Evolutionary conservation across 2,797 vertebrate genomes (phyloP), one percentile per base, ranked within the genome.

Genomic region (Sparidentex hasta): DNA sequence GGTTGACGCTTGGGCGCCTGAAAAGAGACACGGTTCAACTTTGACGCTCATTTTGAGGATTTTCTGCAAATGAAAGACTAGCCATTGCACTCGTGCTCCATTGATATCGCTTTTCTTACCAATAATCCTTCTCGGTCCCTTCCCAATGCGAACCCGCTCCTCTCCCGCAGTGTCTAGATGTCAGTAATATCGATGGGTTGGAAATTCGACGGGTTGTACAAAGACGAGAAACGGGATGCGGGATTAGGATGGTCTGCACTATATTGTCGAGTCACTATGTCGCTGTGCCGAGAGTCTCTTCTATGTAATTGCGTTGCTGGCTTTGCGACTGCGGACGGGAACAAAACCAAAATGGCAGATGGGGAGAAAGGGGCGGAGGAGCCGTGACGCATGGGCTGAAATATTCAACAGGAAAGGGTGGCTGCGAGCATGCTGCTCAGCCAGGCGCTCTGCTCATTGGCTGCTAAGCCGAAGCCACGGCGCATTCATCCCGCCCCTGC

Each of bases 261-360:
- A 92, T 94, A 94, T 67, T 96, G 95, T 95, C 95, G 95, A 96
- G 96, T 96, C 95, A 96, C 95, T 94, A 88, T 86, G 93, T 89
- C 92, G 90, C 83, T 87, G 81, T 71, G 71, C 84, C 59, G 80
- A 78, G 75, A 84, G 81, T 90, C 87, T 92, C 90, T 87, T 76
- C 88, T 80, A 70, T 88, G 93, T 88, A 88, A 86, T 90, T 92
- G 93, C 92, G 92, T 79, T 93, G 88, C 92, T 92, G 93, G 90
- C 90, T 95, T 93, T 90, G 90, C 83, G 90, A 94, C 94, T 92
- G 93, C 90, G 91, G 91, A 95, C 94, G 92, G 95, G 95, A 96
- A 96, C 96, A 96, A 96, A 96, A 96, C 95, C 96, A 96, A 96
- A 96, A 96, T 96, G 96, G 96, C 96, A 96, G 95, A 91, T 92